phyloP scores from a whole-genome alignment of 1,140 invertebrate genomes.

The Eurosta solidaginis region DNA sequence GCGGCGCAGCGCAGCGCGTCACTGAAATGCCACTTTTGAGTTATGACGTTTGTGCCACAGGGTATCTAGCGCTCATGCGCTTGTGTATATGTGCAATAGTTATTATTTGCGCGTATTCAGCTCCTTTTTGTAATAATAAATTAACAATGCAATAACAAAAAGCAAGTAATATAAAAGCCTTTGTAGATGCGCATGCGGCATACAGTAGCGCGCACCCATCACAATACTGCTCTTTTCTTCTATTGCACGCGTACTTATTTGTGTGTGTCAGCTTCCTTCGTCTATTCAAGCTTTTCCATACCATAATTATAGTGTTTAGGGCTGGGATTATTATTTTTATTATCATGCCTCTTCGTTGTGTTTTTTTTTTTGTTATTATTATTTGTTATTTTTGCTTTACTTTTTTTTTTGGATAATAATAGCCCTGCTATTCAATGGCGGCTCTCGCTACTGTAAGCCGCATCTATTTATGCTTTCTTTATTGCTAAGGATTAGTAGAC shows the following conservation, averaged over 20 bases:
- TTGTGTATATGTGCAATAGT: neutral
- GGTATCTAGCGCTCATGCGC: neutral
- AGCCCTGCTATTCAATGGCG: neutral
- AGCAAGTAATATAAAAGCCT: neutral
- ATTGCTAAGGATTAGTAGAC: neutral
- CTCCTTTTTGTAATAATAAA: conserved; percentile 6
- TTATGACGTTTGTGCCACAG: neutral
- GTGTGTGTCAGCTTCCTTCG: neutral
- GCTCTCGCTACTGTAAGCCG: neutral
- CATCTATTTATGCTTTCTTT: neutral
- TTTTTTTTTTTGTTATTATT: no score
- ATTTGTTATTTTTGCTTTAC: conserved; percentile 1
- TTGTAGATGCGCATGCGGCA: neutral
- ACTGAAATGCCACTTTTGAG: neutral
- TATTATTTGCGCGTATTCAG: neutral
- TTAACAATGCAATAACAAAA: neutral
- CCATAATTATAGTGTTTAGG: neutral
- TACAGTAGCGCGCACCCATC: conserved; percentile 17
- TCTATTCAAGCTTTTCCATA: neutral
- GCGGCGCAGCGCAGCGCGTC: no score
- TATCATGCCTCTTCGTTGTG: no score
- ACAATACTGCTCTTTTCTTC: neutral
- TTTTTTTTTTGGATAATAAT: neutral
- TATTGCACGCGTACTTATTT: no score
- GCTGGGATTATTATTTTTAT: conserved; percentile 1